Base-by-base conservation (phyloP, 1,140 invertebrate genomes). In the Branchinecta lynchi region DNA sequence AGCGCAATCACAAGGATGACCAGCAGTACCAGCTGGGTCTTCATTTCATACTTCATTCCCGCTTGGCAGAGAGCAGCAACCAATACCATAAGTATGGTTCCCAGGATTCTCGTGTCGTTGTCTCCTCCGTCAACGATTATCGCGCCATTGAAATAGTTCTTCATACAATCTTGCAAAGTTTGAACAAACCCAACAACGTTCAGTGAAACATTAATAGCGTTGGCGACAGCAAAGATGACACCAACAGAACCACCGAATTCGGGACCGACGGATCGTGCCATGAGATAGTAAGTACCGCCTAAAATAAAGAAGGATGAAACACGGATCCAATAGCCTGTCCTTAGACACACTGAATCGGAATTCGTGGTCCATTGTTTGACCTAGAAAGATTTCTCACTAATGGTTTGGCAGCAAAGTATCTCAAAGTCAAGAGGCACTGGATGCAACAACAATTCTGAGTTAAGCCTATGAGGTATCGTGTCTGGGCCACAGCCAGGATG, bases 191-290 rank as follows among this genome's bases (percentile, higher is more conserved):
- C 85, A 3, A 86, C 85, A 45, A 85, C 80, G 76, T 85, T 84
- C 81, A 86, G 83, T 8, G 85, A 80, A n/a, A 84, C 82, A 67
- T 84, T 84, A 10, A 86, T 79, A 21, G 84, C 82, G 75, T 86
- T 86, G 17, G 85, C 85, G 43, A 86, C 72, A 45, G 83, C 84
- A 73, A 86, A 86, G 71, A 86, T 82, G 6, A 86, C 73, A 5
- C 86, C 85, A 70, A 86, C 86, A 66, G 85, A 81, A 68, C 84
- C 85, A 71, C 85, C 85, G 77, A 84, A 86, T 75, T 86, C 85
- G 15, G 84, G 85, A 9, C 85, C 85, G 15, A 86, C 76, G 72
- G 83, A 85, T 43, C 85, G 77, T 6, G 82, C 85, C 74, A 84
- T 84, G 79, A 86, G 81, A 76, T 84, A 85, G 74, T 84, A 85